Evolutionary conservation across 2,888 invertebrate genomes (phyloP).

Genomic region (Ashinkailepas kermadecensis): DNA sequence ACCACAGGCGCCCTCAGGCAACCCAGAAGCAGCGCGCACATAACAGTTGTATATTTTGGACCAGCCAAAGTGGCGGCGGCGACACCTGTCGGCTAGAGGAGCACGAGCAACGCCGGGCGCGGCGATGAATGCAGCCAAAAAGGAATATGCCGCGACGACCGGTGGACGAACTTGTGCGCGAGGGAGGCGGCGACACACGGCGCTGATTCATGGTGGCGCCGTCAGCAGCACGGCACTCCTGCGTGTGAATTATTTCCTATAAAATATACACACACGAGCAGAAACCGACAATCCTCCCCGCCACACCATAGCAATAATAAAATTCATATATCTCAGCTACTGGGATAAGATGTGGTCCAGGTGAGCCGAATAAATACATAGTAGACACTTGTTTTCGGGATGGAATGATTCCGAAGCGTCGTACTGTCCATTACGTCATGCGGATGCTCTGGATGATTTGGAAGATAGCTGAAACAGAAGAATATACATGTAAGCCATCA

Average conservation of each 20-base stretch:
- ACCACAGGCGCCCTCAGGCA: too few species aligned
- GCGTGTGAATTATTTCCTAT: neutral
- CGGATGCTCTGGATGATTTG: constrained; percentile 95
- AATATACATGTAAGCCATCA: constrained; percentile 21
- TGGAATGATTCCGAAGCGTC: neutral
- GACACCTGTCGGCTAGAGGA: too few species aligned
- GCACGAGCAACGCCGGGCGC: too few species aligned
- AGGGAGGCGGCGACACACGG: too few species aligned
- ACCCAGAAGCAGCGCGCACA: too few species aligned
- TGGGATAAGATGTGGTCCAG: constrained; percentile 4
- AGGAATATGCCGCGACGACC: too few species aligned
- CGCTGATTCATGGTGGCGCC: too few species aligned
- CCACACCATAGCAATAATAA: neutral
- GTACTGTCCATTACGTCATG: constrained; percentile 50
- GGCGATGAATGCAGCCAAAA: too few species aligned
- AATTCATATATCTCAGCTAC: constrained; percentile 11
- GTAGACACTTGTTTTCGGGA: constrained; percentile 2
- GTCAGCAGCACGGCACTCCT: too few species aligned
- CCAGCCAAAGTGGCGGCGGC: too few species aligned
- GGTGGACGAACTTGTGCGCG: too few species aligned
- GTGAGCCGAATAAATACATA: constrained; percentile 8
- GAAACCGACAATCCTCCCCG: neutral
- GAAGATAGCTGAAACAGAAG: constrained; percentile 68
- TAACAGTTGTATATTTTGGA: too few species aligned
- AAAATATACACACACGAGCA: neutral